Conservation (phyloP, 2,113 vertebrate species). For the Melanerpes aurifrons region DNA sequence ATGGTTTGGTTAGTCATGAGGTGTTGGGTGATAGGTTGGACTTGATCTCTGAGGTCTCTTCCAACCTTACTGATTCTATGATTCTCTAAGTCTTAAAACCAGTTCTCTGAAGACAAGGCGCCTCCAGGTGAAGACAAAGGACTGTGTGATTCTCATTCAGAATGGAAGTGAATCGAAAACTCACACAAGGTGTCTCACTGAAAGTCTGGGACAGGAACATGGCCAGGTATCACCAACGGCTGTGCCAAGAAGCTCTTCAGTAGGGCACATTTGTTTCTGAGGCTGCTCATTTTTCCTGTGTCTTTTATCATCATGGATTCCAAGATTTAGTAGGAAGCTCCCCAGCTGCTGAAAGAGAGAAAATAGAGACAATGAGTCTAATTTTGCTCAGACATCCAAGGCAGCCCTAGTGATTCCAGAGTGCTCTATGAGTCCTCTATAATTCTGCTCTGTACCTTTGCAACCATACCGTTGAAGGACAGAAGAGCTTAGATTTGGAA, state of each 20-base stretch:
- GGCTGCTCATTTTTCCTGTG: neutral
- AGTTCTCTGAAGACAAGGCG: neutral
- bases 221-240: neutral
- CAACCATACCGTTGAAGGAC: neutral
- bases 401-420: neutral
- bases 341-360: neutral
- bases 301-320: neutral
- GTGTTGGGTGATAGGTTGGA: too few relatives aligned
- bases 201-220: neutral
- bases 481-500: neutral
- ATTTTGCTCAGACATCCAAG: neutral
- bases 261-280: neutral
- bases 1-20: too few relatives aligned
- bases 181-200: neutral
- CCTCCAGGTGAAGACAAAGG: neutral
- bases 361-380: neutral
- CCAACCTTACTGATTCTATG: too few relatives aligned
- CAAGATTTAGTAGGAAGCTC: neutral
- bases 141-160: neutral
- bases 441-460: neutral
- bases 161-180: neutral
- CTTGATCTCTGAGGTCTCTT: too few relatives aligned
- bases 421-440: fast-evolving
- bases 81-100: neutral
- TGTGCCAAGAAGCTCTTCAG: neutral